phyloP scores from a whole-genome alignment of 2,888 invertebrate species.

The Lithophane socia region DNA sequence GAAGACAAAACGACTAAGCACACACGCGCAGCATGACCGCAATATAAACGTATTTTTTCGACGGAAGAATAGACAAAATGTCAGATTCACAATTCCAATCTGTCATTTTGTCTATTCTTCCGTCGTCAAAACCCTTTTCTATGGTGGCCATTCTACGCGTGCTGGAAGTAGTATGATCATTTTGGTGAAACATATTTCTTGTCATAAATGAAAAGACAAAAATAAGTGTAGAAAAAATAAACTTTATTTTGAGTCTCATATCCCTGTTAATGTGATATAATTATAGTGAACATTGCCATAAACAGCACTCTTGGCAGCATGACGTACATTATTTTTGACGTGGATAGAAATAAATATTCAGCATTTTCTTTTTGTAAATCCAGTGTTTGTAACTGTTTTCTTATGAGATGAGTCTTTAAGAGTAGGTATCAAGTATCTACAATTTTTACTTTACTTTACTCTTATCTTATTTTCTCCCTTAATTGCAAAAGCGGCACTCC shows the following conservation, averaged over 20 bases:
- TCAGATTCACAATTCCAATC: too few species aligned
- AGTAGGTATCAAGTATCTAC: conserved; percentile 7
- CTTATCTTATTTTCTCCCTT: conserved; percentile 40
- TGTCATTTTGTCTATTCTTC: too few species aligned
- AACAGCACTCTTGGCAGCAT: background rate
- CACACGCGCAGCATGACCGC: too few species aligned
- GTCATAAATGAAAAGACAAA: too few species aligned
- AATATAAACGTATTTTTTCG: too few species aligned
- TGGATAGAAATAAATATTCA: background rate
- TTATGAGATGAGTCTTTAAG: background rate
- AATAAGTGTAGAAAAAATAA: background rate
- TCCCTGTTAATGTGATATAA: too few species aligned
- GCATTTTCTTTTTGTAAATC: too few species aligned
- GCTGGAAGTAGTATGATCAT: background rate
- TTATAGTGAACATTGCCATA: background rate
- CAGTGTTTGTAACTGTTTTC: background rate
- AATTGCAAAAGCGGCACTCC: conserved; percentile 49
- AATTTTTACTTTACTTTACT: conserved; percentile 16
- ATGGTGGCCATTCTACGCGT: too few species aligned
- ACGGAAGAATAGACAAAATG: too few species aligned
- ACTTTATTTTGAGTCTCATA: background rate
- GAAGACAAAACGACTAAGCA: background rate
- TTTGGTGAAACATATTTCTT: background rate
- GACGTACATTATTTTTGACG: background rate
- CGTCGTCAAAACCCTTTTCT: too few species aligned